phyloP scores from a whole-genome alignment of 2,113 vertebrate species.

The Pristiophorus japonicus region DNA sequence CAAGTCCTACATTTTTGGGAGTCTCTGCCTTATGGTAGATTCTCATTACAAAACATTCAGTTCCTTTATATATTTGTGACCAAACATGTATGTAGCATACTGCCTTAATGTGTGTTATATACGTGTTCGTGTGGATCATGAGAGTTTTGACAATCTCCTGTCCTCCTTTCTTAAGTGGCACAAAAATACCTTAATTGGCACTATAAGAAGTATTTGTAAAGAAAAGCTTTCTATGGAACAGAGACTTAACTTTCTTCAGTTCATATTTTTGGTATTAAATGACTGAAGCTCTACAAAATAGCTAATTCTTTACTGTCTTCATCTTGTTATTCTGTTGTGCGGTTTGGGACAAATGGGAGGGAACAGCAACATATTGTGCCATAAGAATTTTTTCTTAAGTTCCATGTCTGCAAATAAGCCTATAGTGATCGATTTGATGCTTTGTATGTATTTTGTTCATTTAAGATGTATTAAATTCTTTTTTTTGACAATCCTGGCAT shows the following conservation, averaged over 20 bases:
- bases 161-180: conserved; percentile 42
- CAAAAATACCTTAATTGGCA: conserved; percentile 66
- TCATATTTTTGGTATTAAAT: not conserved
- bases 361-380: conserved; percentile 35
- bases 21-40: conserved; percentile 12
- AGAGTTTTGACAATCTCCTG: conserved; percentile 36
- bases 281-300: not conserved
- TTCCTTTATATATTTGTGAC: conserved; percentile 53
- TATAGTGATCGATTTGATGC: conserved; percentile 30
- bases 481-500: not conserved
- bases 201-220: conserved; percentile 53
- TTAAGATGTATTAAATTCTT: not conserved
- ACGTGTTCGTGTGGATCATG: conserved; percentile 54
- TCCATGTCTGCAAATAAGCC: not conserved
- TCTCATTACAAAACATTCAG: conserved; percentile 15
- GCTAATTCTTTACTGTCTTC: not conserved
- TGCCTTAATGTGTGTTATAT: conserved; percentile 49
- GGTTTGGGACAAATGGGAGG: not conserved
- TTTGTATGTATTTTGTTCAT: conserved; percentile 32
- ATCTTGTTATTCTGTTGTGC: not conserved
- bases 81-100: conserved; percentile 66
- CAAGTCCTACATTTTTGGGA: conserved; percentile 23
- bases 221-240: conserved; percentile 45
- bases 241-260: conserved; percentile 41
- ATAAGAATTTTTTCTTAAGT: conserved; percentile 30